These are phyloP conservation scores for Donacobius atricapilla DNA, from an alignment of 2,113 vertebrate species.

Conservation along the genomic window DNA sequence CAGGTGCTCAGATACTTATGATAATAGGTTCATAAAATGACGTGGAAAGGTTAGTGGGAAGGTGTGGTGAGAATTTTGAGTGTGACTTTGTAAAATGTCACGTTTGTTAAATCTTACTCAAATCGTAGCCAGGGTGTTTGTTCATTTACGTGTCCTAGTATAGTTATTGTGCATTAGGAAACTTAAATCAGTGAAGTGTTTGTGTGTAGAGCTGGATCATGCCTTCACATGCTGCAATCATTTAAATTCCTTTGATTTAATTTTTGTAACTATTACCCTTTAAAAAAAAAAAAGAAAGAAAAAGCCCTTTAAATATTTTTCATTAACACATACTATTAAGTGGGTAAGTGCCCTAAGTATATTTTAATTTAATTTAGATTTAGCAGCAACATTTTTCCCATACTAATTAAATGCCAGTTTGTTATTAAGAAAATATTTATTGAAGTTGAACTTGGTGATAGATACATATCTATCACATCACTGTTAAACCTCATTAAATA, in stretches of 20 bases:
- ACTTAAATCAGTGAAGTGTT: not conserved
- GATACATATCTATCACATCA: constrained; percentile 73
- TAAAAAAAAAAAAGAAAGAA: not conserved
- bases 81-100: not conserved
- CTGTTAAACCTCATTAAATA: constrained; percentile 73
- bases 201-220: not conserved
- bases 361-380: constrained; percentile 78
- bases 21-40: not conserved
- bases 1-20: constrained; percentile 30
- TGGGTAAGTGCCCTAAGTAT: constrained; percentile 70
- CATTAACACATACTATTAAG: constrained; percentile 72
- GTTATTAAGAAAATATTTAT: constrained; percentile 83
- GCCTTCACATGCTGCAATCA: not conserved
- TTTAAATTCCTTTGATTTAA: constrained; percentile 41
- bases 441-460: constrained; percentile 70
- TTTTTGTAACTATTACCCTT: constrained; percentile 32
- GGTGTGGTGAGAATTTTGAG: not conserved
- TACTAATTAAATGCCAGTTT: constrained; percentile 77
- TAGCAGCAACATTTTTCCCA: constrained; percentile 70
- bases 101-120: not conserved
- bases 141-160: not conserved
- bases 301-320: constrained; percentile 66
- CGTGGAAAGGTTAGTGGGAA: not conserved
- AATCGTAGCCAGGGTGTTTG: not conserved
- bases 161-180: not conserved